Evolutionary conservation across 2,888 invertebrate species (phyloP).

Genomic region (Melanophora roralis): DNA sequence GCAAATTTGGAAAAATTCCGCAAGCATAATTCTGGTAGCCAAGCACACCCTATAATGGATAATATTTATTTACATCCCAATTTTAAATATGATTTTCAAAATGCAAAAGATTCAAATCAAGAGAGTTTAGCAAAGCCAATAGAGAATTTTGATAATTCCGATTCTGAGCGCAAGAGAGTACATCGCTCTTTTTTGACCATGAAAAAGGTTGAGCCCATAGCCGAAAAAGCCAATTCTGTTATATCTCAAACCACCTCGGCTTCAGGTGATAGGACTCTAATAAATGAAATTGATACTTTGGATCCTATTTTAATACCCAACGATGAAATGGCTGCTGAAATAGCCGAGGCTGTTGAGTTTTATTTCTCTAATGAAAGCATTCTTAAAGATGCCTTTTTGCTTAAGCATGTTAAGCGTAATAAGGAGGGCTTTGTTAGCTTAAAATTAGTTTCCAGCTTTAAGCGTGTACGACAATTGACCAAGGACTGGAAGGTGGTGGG

Average conservation of each 20-base stretch:
- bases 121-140: constrained; percentile 12
- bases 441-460: constrained; percentile 96
- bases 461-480: constrained; percentile 94
- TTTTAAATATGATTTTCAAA: constrained; percentile 65
- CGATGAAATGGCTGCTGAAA: constrained; percentile 87
- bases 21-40: constrained; percentile 66
- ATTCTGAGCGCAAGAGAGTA: constrained; percentile 67
- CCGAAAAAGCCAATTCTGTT: constrained; percentile 51
- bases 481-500: constrained; percentile 97
- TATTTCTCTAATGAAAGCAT: constrained; percentile 98
- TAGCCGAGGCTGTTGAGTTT: constrained; percentile 93
- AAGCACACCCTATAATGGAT: constrained; percentile 66
- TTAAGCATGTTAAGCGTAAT: constrained; percentile 96
- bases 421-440: constrained; percentile 97
- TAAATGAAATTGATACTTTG: constrained; percentile 73
- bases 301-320: constrained; percentile 79
- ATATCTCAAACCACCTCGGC: constrained; percentile 45
- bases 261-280: constrained; percentile 53
- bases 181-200: constrained; percentile 72
- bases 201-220: constrained; percentile 66
- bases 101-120: constrained; percentile 30
- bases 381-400: constrained; percentile 94
- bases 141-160: constrained; percentile 64
- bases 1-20: constrained; percentile 74
- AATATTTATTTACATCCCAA: constrained; percentile 74